Percentiles rank a stretch among this genome's conserved stretches.
Conservation (phyloP, 2,113 vertebrate genomes). For the Macquaria ambigua region DNA sequence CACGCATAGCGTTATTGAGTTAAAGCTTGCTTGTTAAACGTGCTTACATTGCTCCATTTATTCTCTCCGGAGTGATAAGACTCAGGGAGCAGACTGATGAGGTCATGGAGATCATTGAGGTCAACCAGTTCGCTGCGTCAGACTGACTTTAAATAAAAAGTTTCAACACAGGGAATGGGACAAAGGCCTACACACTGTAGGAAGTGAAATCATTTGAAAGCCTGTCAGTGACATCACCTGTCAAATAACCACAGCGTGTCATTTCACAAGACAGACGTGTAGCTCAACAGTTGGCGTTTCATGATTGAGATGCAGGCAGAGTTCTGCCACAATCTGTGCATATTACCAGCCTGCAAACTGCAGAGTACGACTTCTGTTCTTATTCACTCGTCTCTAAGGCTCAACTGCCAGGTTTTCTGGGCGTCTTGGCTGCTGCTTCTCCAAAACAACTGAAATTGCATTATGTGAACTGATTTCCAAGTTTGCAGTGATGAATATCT, state of each 20-base stretch:
- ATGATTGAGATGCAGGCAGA: slow-evolving; percentile 73
- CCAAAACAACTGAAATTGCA: slow-evolving; percentile 75
- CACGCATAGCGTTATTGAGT: slow-evolving; percentile 30
- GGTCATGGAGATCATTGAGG: slow-evolving; percentile 65
- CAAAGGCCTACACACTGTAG: neutral
- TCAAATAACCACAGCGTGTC: slow-evolving; percentile 28
- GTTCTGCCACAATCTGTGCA: slow-evolving; percentile 76
- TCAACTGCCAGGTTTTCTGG: slow-evolving; percentile 72
- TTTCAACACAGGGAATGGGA: neutral
- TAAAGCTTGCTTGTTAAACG: slow-evolving; percentile 64
- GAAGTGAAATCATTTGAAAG: slow-evolving; percentile 30
- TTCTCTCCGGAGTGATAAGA: slow-evolving; percentile 56
- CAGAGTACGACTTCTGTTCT: slow-evolving; percentile 72
- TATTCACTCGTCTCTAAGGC: slow-evolving; percentile 72
- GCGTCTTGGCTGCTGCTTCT: slow-evolving; percentile 62
- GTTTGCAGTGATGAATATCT: slow-evolving; percentile 77
- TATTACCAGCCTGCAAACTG: slow-evolving; percentile 65
- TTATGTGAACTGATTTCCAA: slow-evolving; percentile 68
- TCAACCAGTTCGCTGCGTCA: slow-evolving; percentile 49
- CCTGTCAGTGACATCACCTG: slow-evolving; percentile 43
- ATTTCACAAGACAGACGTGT: slow-evolving; percentile 44
- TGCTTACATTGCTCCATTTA: slow-evolving; percentile 43
- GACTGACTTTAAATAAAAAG: slow-evolving; percentile 42
- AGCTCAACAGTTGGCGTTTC: slow-evolving; percentile 47
- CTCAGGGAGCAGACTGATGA: slow-evolving; percentile 49